Conservation (phyloP, 2,113 vertebrate species). For the Otus sunia region DNA sequence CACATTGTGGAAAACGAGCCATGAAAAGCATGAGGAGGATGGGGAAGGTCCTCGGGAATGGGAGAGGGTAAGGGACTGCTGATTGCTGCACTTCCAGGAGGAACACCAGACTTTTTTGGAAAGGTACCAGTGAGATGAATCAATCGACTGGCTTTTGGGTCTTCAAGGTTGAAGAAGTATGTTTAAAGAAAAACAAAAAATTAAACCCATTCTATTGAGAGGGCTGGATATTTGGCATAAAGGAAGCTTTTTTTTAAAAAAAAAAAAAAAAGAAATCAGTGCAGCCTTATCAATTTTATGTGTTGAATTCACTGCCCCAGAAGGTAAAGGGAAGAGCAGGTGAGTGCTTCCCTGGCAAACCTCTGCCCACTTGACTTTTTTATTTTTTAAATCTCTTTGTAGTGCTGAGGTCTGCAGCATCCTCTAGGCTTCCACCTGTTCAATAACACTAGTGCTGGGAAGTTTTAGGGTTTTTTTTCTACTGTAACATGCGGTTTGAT, state of each 20-base stretch:
- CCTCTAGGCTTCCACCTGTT: background rate
- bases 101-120: fast-evolving
- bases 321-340: background rate
- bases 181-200: background rate
- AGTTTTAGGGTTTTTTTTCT: background rate
- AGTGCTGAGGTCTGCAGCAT: background rate
- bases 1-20: background rate
- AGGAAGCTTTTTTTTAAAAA: background rate
- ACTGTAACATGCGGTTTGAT: background rate
- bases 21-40: fast-evolving
- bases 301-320: background rate
- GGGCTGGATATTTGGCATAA: background rate
- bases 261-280: background rate
- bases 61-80: background rate
- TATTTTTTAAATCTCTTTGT: background rate
- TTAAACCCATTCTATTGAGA: fast-evolving
- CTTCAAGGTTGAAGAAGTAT: background rate
- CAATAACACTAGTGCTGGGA: background rate
- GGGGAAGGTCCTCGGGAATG: fast-evolving
- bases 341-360: background rate
- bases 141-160: fast-evolving
- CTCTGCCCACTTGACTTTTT: too few species aligned
- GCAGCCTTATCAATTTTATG: background rate
- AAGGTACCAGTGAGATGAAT: background rate
- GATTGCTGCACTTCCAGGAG: background rate